Base-by-base conservation (phyloP, 2,888 invertebrate genomes). In the Rhingia rostrata region DNA sequence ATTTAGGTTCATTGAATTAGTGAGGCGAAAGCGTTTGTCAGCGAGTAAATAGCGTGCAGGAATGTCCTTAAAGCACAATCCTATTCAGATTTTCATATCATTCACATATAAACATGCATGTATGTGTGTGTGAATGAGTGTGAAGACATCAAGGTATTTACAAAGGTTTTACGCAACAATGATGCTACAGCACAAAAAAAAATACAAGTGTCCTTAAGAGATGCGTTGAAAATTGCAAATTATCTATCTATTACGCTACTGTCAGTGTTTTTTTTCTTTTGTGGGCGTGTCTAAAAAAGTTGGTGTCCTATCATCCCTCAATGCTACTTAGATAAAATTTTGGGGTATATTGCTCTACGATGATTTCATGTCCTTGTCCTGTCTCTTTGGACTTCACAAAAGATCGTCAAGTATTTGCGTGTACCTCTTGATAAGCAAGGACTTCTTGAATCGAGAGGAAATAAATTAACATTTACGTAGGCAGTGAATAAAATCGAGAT, bases 1-100 rank as follows among this genome's bases (percentile, higher is more conserved):
- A 64, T 78, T 78, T 58, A 56, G 78, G 70, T 70, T 78, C 70
- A 70, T 70, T 78, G 78, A 70, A 64, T 78, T 63, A 63, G 49
- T 41, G 58, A 78, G 51, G 51, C 58, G 78, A 78, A 70, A 33
- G 30, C 63, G 51, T 70, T 77, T 77, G 63, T 43, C 63, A 70
- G 63, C 54, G 69, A 47, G 53, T 49, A 22, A 22, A 56, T 63
- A 49, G 70, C 70, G 64, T 78, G 70, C 70, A 58, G 32, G 49
- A 78, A 78, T 70, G 56, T 51, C 49, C 63, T 63, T 63, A 35
- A 63, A 61, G 69, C 32, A 75, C 43, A 60, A 53, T 45, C 70
- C 49, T 49, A 63, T 78, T 64, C 49, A 49, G 69, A 78, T 70
- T 70, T 78, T 56, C 63, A 64, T 77, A 56, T 53, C 22, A 22